phyloP scores from a whole-genome alignment of 2,888 invertebrate genomes.

The Dexiosoma caninum region DNA sequence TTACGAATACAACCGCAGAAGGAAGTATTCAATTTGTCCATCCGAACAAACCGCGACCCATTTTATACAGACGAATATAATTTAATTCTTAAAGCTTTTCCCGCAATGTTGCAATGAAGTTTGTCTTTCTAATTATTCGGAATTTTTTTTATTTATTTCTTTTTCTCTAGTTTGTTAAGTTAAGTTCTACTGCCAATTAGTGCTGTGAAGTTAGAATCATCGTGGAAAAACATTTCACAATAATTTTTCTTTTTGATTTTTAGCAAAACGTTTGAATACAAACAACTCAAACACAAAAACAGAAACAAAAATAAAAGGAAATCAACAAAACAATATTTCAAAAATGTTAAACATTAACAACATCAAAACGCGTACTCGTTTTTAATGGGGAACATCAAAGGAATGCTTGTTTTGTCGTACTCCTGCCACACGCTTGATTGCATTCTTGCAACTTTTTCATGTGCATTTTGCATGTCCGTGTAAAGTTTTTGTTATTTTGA shows the following conservation, averaged over 20 bases:
- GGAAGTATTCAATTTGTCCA: too few relatives aligned
- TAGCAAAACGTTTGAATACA: neutral
- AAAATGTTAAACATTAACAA: neutral
- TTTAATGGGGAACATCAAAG: conserved; percentile 35
- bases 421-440: conserved; percentile 45
- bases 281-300: neutral
- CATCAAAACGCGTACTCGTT: neutral
- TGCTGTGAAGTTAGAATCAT: neutral
- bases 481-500: conserved; percentile 32
- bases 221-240: neutral
- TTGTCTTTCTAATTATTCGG: too few relatives aligned
- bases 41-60: too few relatives aligned
- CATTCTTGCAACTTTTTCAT: conserved; percentile 8
- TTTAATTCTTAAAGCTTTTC: too few relatives aligned
- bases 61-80: too few relatives aligned
- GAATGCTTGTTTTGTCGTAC: conserved; percentile 43
- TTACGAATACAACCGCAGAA: too few relatives aligned
- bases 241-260: neutral
- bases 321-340: conserved; percentile 6
- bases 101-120: too few relatives aligned
- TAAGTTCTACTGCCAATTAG: neutral
- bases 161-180: neutral
- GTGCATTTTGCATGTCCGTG: conserved; percentile 1
- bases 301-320: neutral
- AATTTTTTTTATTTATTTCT: too few relatives aligned